Base-by-base conservation (phyloP, 2,113 vertebrate genomes). In the Drymodes brunneopygia region DNA sequence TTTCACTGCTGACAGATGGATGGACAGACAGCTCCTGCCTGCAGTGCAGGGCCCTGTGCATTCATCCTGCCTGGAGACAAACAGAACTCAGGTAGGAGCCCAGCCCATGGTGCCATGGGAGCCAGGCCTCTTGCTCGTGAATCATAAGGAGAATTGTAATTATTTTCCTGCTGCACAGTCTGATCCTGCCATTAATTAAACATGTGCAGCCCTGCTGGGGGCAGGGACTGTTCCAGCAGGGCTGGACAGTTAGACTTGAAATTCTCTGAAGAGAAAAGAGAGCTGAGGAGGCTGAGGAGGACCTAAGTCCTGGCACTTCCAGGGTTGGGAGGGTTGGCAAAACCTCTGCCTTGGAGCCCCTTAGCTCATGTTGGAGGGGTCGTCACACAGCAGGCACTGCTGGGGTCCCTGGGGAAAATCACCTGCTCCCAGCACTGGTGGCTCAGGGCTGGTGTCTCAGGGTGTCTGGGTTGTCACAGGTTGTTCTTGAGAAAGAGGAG, bases 151-250 rank as follows among this genome's bases (percentile, higher is more conserved):
- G 36, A 56, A 25, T 22, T 91, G 58, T 86, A 57, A 83, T 96
- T 86, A 44, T 73, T 47, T 90, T 69, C 57, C 73, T 90, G 73
- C 60, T 81, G 24, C 45, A 8, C 20, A 15, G 78, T 71, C 40
- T 50, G 25, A 58, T 84, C n/a, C 75, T 65, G 45, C 75, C 79
- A 90, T 80, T 96, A 80, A 86, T 94, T 90, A 95, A 72, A 22
- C 11, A 0, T 48, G 75, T 83, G 48, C 48, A 92, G 86, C 67
- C 65, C 79, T 24, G 40, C 86, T 96, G 86, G 33, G 48, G 74
- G 82, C 29, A 1, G 71, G 48, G 61, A 16, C 74, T 48, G 28
- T 48, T n/a, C 78, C 27, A 23, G 71, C 40, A 54, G 50, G 48
- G 57, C 42, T 64, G 86, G 88, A 58, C 61, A 64, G 80, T 24